Conservation (phyloP, 2,113 vertebrate genomes). For the Bostrychus sinensis region DNA sequence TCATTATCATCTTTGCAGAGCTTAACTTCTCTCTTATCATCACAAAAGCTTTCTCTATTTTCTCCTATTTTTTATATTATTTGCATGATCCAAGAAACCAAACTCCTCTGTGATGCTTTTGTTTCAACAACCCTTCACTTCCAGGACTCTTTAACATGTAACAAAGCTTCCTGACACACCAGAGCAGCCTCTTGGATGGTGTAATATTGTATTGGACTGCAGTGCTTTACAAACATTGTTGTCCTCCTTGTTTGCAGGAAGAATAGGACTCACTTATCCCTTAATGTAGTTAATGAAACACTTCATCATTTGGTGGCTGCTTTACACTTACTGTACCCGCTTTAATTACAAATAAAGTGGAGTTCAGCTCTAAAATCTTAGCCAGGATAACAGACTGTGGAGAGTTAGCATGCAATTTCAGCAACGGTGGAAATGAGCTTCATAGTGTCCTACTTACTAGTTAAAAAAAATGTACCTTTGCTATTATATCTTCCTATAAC, state of each 20-base stretch:
- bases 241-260: neutral
- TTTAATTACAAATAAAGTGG: slow-evolving; percentile 4
- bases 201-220: neutral
- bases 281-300: neutral
- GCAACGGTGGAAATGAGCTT: neutral
- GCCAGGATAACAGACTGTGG: neutral
- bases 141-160: too few species aligned
- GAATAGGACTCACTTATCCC: neutral
- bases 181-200: neutral
- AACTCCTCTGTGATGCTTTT: too few species aligned
- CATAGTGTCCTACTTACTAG: too few species aligned
- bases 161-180: too few species aligned
- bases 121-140: too few species aligned
- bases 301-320: slow-evolving; percentile 7
- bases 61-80: too few species aligned
- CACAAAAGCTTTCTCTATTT: too few species aligned
- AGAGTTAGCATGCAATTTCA: neutral
- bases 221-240: neutral
- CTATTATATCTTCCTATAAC: neutral
- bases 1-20: too few species aligned
- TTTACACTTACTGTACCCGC: neutral
- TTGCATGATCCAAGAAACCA: too few species aligned
- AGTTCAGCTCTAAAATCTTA: neutral
- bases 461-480: neutral
- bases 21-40: too few species aligned